Percentiles rank a stretch among this genome's conserved stretches.
Conservation (phyloP, 35 echinoderm and acorn worm species). For the Patiria miniata region DNA sequence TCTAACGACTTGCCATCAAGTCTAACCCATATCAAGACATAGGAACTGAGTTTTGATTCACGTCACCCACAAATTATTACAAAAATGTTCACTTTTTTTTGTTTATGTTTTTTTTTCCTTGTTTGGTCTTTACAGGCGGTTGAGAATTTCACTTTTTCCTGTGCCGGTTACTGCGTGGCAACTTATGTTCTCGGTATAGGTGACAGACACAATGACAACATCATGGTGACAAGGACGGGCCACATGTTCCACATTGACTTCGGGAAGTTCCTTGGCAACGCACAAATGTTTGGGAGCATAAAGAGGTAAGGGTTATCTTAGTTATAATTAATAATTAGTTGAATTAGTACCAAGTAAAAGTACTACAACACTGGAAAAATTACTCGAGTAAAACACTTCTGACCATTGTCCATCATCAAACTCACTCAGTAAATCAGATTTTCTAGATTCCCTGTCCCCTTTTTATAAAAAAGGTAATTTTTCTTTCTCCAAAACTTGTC, state of each 20-base stretch:
- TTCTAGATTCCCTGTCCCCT: too few species aligned
- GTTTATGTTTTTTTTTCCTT: not conserved
- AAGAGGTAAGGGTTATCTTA: slow-evolving; percentile 87
- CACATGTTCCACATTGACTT: slow-evolving; percentile 99
- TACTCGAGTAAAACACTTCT: too few species aligned
- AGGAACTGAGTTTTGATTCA: too few species aligned
- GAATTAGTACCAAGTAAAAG: too few species aligned
- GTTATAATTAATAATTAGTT: too few species aligned
- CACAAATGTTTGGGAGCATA: slow-evolving; percentile 98
- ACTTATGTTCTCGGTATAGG: slow-evolving; percentile 95
- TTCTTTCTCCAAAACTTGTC: not conserved
- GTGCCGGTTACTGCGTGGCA: slow-evolving; percentile 97
- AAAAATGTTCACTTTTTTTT: too few species aligned
- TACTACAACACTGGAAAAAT: too few species aligned
- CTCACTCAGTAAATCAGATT: too few species aligned
- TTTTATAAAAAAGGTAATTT: not conserved
- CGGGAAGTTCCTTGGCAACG: slow-evolving; percentile 94
- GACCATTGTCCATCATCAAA: not conserved
- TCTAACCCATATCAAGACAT: too few species aligned
- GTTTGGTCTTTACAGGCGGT: slow-evolving; percentile 69
- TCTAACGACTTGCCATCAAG: too few species aligned
- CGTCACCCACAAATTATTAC: too few species aligned
- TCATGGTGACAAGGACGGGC: slow-evolving; percentile 96
- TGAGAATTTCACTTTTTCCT: slow-evolving; percentile 97
- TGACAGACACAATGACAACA: slow-evolving; percentile 99